Base-by-base conservation (phyloP, 1,140 invertebrate genomes). In the Euwallacea similis region DNA sequence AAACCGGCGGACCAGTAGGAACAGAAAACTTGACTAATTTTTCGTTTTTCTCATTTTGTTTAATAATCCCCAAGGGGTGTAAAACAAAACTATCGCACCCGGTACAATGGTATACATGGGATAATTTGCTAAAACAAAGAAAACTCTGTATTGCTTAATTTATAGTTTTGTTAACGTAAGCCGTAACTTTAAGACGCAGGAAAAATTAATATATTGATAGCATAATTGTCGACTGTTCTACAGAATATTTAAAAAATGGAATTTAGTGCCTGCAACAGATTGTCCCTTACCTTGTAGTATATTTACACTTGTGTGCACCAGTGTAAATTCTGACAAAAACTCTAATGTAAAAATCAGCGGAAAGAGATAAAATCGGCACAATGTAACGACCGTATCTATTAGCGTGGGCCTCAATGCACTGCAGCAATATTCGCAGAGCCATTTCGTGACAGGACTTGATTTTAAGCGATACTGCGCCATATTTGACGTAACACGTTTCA, bases 301-400 rank as follows among this genome's bases (percentile, higher is more conserved):
- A 85, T 84, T 98, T 99, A 73, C 94, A 96, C 75, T 90, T 89
- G 10, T 86, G 82, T 72, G 93, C 91, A 58, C 95, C 90, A 0
- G 89, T 88, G 63, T 87, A 89, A 2, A 99, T 83, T 78, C 88
- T 87, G 0, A 99, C 94, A 85, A 99, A 98, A 7, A 99, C 89
- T 73, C 98, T 84, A 33, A 99, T 89, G 82, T 99, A 99, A 84
- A 99, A 99, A 83, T 99, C 98, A 4, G 92, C 93, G 67, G 96
- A 98, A 59, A 99, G 80, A 21, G 93, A 96, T 0, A 99, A 77
- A 6, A 99, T 75, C 0, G 98, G 98, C 62, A 89, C 87, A 75
- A 98, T 98, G 78, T 97, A 98, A 55, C 94, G 87, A 15, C 94
- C 93, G 82, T 99, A 97, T 46, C 93, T 85, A 79, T 93, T 96